These are phyloP conservation scores for Cheumatopsyche charites DNA, from an alignment of 1,140 invertebrate genomes.

Conservation along the genomic window DNA sequence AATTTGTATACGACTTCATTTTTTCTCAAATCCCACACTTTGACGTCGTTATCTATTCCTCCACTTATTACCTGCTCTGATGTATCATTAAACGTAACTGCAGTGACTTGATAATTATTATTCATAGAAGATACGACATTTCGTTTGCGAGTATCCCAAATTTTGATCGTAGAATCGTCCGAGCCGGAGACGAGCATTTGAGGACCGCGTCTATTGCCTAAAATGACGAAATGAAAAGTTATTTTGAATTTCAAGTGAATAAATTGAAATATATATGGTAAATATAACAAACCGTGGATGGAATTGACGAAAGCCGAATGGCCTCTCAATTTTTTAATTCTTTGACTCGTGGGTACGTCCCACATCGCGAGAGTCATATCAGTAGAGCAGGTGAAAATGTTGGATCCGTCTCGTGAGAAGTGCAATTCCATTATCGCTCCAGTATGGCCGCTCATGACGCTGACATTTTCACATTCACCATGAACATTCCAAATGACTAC, in stretches of 20 bases:
- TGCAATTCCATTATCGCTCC: slow-evolving; percentile 97
- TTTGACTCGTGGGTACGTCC: slow-evolving; percentile 87
- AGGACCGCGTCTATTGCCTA: slow-evolving; percentile 82
- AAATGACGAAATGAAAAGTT: slow-evolving; percentile 39
- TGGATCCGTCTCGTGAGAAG: slow-evolving; percentile 92
- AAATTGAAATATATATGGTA: slow-evolving; percentile 9
- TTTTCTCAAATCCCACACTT: slow-evolving; percentile 97
- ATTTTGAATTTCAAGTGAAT: not conserved
- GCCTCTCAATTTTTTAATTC: slow-evolving; percentile 92
- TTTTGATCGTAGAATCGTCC: slow-evolving; percentile 92
- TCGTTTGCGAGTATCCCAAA: slow-evolving; percentile 89
- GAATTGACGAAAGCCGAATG: slow-evolving; percentile 91
- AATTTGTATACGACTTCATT: slow-evolving; percentile 86
- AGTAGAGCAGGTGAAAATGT: slow-evolving; percentile 90
- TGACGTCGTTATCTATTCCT: slow-evolving; percentile 97
- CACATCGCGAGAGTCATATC: slow-evolving; percentile 95
- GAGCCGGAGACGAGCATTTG: slow-evolving; percentile 90
- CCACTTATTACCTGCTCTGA: slow-evolving; percentile 89
- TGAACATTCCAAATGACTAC: slow-evolving; percentile 96
- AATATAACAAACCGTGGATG: slow-evolving; percentile 65
- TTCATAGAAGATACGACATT: slow-evolving; percentile 80
- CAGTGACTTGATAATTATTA: slow-evolving; percentile 83
- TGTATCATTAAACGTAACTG: slow-evolving; percentile 95
- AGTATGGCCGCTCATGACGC: slow-evolving; percentile 89
- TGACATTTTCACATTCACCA: slow-evolving; percentile 97